phyloP scores from a whole-genome alignment of 2,797 vertebrate species.

The Myotis myotis region DNA sequence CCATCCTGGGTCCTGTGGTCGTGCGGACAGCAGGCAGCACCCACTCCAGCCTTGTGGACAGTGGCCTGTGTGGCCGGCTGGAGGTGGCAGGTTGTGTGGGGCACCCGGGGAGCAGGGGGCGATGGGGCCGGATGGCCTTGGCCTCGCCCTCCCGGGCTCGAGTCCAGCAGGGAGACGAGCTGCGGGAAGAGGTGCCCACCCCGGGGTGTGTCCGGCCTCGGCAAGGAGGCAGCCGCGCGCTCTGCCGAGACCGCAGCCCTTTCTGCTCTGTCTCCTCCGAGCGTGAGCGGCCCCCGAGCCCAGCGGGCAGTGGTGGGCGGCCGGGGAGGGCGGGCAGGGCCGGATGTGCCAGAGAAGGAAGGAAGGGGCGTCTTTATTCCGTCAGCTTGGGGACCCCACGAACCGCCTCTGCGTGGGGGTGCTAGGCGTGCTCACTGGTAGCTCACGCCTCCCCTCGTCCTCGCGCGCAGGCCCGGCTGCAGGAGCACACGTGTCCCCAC shows the following conservation, averaged over 20 bases:
- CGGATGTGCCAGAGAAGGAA: background rate
- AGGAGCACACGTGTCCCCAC: background rate
- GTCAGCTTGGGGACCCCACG: fast-evolving
- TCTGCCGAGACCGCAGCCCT: no score
- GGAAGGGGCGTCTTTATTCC: no score
- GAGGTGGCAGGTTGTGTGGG: no score
- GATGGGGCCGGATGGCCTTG: fast-evolving
- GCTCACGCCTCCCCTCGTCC: background rate
- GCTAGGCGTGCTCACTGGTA: background rate
- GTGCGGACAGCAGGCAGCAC: background rate
- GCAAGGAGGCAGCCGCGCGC: background rate
- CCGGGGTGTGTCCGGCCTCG: fast-evolving
- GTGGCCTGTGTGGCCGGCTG: fast-evolving
- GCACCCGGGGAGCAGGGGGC: fast-evolving
- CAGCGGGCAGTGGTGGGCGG: fast-evolving
- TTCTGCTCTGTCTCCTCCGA: background rate
- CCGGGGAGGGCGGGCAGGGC: background rate
- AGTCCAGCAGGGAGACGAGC: fast-evolving
- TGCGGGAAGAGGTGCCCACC: no score
- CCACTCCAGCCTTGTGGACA: fast-evolving
- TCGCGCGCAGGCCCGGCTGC: fast-evolving
- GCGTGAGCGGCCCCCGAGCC: fast-evolving
- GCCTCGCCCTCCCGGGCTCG: background rate
- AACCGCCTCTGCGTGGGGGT: background rate
- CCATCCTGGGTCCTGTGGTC: fast-evolving